Percentiles rank a stretch among this genome's conserved stretches.
Evolutionary conservation across 2,113 vertebrate genomes (phyloP).

Genomic region (Cygnus buccinator): DNA sequence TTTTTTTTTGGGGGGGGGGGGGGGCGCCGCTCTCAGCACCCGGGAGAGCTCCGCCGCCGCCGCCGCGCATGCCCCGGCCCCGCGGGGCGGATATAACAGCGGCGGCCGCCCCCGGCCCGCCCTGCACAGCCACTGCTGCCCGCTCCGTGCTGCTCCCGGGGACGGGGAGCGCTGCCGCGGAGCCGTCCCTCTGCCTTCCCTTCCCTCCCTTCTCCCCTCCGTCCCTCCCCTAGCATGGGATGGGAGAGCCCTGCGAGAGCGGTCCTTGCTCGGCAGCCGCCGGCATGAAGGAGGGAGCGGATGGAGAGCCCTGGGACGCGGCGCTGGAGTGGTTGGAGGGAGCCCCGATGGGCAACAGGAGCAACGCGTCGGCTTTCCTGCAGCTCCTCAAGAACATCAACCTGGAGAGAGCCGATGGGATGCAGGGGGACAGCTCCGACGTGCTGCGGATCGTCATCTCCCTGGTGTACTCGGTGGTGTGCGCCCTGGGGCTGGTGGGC

Average conservation of each 20-base stretch:
- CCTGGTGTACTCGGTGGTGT: slow-evolving; percentile 90
- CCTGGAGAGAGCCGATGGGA: slow-evolving; percentile 64
- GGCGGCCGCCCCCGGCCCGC: neutral
- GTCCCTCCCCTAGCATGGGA: slow-evolving; percentile 38
- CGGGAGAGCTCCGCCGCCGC: slow-evolving; percentile 72
- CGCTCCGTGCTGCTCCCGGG: neutral
- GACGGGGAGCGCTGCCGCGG: neutral
- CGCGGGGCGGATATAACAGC: slow-evolving; percentile 22
- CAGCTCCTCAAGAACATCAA: slow-evolving; percentile 71
- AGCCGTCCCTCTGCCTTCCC: neutral
- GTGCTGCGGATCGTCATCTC: slow-evolving; percentile 87
- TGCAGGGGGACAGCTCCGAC: slow-evolving; percentile 78
- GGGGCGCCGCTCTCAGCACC: slow-evolving; percentile 67
- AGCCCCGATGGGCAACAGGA: slow-evolving; percentile 71
- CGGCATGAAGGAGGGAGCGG: slow-evolving; percentile 64
- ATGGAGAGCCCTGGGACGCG: neutral
- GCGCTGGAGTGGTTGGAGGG: slow-evolving; percentile 50
- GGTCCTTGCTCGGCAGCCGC: slow-evolving; percentile 43
- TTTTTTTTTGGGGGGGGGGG: neutral
- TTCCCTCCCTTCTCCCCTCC: too few relatives aligned
- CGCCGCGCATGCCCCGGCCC: slow-evolving; percentile 64
- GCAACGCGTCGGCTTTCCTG: slow-evolving; percentile 71
- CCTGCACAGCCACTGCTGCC: neutral
- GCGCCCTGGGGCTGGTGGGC: slow-evolving; percentile 90
- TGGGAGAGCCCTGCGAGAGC: slow-evolving; percentile 60